These are phyloP conservation scores for Hesperophylax magnus DNA, from an alignment of 1,140 invertebrate genomes.

Conservation along the genomic window DNA sequence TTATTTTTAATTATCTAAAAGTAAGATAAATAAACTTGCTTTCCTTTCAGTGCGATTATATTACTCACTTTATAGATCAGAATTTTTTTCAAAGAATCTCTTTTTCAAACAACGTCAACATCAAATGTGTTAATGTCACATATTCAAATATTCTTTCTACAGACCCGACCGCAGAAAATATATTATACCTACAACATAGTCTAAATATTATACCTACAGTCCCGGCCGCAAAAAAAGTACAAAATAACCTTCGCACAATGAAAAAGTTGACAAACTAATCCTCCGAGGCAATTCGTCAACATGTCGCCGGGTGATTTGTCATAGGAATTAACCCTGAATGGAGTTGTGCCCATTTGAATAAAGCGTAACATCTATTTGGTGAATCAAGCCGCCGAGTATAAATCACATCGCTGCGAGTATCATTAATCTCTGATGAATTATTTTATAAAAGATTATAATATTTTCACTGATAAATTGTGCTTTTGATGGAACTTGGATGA, in stretches of 20 bases:
- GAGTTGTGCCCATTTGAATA: slow-evolving; percentile 47
- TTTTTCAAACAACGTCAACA: no score
- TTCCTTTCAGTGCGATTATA: no score
- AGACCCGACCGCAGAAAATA: no score
- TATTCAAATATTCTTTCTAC: no score
- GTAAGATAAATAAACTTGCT: no score
- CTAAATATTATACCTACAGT: neutral
- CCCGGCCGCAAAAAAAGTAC: slow-evolving; percentile 8
- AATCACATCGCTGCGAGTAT: slow-evolving; percentile 28
- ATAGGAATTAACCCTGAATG: slow-evolving; percentile 56
- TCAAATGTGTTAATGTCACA: no score
- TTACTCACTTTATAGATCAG: no score
- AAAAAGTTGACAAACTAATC: slow-evolving; percentile 52
- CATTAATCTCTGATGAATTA: slow-evolving; percentile 44
- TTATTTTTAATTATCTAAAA: no score
- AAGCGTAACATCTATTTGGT: slow-evolving; percentile 38
- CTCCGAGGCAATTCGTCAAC: slow-evolving; percentile 54
- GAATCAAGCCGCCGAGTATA: slow-evolving; percentile 21
- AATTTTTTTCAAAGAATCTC: no score
- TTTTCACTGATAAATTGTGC: no score
- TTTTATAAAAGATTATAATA: neutral
- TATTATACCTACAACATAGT: no score
- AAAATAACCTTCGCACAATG: slow-evolving; percentile 3
- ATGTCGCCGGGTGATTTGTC: slow-evolving; percentile 56
- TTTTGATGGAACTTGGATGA: no score